Evolutionary conservation across 1,140 invertebrate species (phyloP), one percentile per base, ranked within the genome.

Genomic region (Hyles vespertilio): DNA sequence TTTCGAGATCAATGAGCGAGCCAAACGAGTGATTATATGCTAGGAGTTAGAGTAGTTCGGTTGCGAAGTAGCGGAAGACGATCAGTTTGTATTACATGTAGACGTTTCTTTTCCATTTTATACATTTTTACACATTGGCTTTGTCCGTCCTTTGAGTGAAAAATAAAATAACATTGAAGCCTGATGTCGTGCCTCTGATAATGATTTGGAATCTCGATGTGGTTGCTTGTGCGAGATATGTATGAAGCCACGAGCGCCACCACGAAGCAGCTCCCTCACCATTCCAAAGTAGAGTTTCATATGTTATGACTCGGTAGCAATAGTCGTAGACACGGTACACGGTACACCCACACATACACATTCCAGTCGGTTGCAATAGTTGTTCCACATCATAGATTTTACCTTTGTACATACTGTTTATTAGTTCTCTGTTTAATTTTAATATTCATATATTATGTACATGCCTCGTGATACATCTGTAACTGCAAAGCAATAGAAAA

Each of bases 141-240:
- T 54, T 54, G 74, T 85, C 84, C 84, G 84, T 84, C 82, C 81
- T 81, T 73, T 72, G 75, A 78, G 73, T 81, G 72, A 76, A 81
- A 73, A 72, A 36, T 57, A 65, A 54, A 61, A 63, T 61, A 67
- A 59, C 65, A 75, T 68, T 52, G 63, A 84, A 87, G 84, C 84
- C 84, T 87, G 84, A 87, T 71, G 59, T 72, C 70, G 84, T 87
- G 84, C 84, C 84, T 87, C 81, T 67, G 64, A 68, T 64, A 52
- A 74, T 78, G 64, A 76, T 74, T 79, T 77, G 61, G 67, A 78
- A 78, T 78, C 71, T 81, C 61, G 72, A 22, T 22, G 22, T 22
- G 77, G 77, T 81, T 70, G 72, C 74, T 75, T 74, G 68, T 72
- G 58, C 58, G 62, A 56, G 48, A 61, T 59, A 67, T 52, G 36